phyloP scores from a whole-genome alignment of 2,113 vertebrate genomes.

The Thermophis baileyi region DNA sequence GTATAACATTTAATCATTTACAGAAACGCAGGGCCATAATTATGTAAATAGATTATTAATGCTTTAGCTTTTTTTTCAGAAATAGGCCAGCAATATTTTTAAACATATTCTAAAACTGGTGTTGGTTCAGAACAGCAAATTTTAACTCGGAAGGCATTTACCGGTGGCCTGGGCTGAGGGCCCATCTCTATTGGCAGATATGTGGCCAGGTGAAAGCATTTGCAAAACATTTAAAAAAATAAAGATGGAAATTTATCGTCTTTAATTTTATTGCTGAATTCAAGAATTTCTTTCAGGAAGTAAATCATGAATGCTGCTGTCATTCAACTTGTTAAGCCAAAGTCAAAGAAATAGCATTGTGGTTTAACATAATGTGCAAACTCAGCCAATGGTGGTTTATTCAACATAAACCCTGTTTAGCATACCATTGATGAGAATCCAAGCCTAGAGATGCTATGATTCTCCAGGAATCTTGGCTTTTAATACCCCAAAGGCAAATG shows the following conservation, averaged over 20 bases:
- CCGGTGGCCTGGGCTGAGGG: neutral
- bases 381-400: neutral
- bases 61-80: neutral
- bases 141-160: neutral
- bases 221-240: neutral
- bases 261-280: neutral
- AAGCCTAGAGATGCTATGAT: neutral
- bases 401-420: neutral
- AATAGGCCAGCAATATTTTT: neutral
- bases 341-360: neutral
- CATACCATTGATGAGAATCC: neutral
- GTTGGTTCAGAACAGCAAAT: neutral
- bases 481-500: neutral
- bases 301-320: neutral
- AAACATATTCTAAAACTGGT: neutral
- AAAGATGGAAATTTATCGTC: neutral
- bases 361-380: neutral
- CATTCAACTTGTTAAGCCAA: neutral
- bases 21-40: conserved; percentile 45
- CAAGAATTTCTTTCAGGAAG: neutral
- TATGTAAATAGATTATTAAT: conserved; percentile 11
- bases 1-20: conserved; percentile 52
- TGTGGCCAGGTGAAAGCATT: neutral
- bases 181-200: neutral
- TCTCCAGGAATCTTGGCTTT: neutral